Conservation (phyloP, 2,113 vertebrate species). For the Corvus hawaiiensis region DNA sequence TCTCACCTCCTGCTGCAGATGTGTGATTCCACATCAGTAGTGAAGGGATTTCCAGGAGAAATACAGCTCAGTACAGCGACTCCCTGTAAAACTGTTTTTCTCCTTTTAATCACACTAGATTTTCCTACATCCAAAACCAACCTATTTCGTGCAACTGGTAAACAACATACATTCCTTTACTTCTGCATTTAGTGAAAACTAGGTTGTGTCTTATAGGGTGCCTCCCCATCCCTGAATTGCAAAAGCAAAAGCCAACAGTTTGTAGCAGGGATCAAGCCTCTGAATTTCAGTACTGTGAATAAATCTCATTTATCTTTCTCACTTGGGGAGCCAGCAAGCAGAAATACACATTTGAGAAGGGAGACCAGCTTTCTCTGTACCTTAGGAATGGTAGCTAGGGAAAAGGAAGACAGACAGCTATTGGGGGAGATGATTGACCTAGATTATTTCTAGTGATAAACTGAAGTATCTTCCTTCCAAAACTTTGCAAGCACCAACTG, state of each 20-base stretch:
- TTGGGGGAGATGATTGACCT: background rate
- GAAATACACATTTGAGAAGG: background rate
- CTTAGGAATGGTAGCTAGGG: background rate
- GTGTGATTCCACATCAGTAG: accelerated
- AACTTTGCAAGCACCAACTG: background rate
- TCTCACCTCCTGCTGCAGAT: background rate
- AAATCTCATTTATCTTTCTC: background rate
- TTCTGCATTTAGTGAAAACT: background rate
- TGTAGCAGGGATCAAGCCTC: background rate
- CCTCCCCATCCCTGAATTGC: background rate
- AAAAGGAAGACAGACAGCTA: background rate
- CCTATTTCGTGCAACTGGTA: background rate
- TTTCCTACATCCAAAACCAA: background rate
- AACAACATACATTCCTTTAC: background rate
- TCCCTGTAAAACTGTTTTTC: background rate
- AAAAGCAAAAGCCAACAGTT: background rate
- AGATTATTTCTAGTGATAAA: background rate
- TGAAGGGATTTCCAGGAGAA: background rate
- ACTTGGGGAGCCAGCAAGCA: background rate
- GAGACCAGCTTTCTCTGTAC: background rate
- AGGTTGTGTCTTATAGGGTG: background rate
- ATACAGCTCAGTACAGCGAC: background rate
- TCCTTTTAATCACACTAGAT: background rate
- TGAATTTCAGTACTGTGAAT: background rate
- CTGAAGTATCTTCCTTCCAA: background rate